Base-by-base conservation (phyloP, 2,888 invertebrate species). In the Hypolimnas misippus region DNA sequence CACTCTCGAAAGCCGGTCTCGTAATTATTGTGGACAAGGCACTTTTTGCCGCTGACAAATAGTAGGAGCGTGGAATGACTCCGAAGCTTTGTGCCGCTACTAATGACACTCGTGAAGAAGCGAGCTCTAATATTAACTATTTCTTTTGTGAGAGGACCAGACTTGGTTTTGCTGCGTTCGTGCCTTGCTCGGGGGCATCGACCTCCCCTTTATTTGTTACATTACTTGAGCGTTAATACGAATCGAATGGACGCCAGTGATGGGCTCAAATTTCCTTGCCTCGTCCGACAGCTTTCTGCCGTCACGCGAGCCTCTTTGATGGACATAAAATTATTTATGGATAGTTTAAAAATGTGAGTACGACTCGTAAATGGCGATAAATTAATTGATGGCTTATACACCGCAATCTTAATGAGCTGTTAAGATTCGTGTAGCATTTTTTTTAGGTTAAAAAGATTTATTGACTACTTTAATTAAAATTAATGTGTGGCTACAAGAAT, bases 11-110 rank as follows among this genome's bases (percentile, higher is more conserved):
- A 89, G 87, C 88, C 87, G 83, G 90, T 86, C 89, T 84, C 89
- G 87, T 92, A 92, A 92, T 92, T 89, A 92, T 90, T 89, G 89
- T 89, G 89, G 91, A 89, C 90, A 87, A 88, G 90, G 84, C 86
- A 87, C 83, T 92, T 92, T 91, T 91, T 90, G 87, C 89, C 82
- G 81, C 87, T 87, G 88, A 91, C 90, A 89, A 91, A 92, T 90
- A 90, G 90, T 87, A 87, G 84, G 83, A 86, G 84, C 87, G 81
- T 86, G 86, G 89, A 89, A 88, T 87, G 87, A 86, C 84, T 87
- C 76, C 78, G 86, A 76, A 83, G 87, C 89, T 89, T 89, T 90
- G 89, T 89, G 83, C 83, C 81, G 83, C 86, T 86, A 81, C 87
- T 91, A 92, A 92, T 91, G 91, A 90, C 89, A 86, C 87, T 88